A percentile compares a stretch with the other conserved stretches of the same genome.
phyloP scores from a whole-genome alignment of 2,888 invertebrate species.

The Sphaeridia pumilis region DNA sequence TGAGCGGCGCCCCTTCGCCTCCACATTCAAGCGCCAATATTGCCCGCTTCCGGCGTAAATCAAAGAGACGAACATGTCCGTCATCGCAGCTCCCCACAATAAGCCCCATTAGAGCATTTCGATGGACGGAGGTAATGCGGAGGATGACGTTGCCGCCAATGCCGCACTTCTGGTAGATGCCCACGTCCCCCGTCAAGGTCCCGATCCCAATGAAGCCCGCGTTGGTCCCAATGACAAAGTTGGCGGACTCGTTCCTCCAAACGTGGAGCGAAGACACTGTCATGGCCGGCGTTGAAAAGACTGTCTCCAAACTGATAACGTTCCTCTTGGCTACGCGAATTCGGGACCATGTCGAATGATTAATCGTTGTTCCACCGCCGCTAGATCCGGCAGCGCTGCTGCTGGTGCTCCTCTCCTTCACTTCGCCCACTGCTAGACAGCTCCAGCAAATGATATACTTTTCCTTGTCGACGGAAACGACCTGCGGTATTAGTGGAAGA shows the following conservation, averaged over 20 bases:
- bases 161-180: conserved; percentile 11
- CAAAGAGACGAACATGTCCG: conserved; percentile 26
- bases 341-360: conserved; percentile 26
- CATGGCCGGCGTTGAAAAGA: conserved; percentile 6
- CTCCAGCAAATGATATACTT: conserved; percentile 25
- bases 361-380: too few relatives aligned
- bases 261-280: conserved; percentile 7
- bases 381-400: too few relatives aligned
- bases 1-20: conserved; percentile 17
- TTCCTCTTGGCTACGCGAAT: conserved; percentile 19
- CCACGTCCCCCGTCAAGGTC: conserved; percentile 10
- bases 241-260: conserved; percentile 8
- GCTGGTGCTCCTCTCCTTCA: too few relatives aligned
- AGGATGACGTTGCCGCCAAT: conserved; percentile 10
- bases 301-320: conserved; percentile 10
- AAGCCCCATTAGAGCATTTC: conserved; percentile 11
- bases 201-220: conserved; percentile 16
- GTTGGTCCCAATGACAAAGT: conserved; percentile 15
- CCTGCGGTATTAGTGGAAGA: conserved; percentile 1
- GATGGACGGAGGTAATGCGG: conserved; percentile 9
- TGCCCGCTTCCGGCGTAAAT: conserved; percentile 20
- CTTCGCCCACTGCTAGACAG: conserved; percentile 18
- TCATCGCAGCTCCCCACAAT: conserved; percentile 24
- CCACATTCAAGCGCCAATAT: conserved; percentile 22
- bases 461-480: conserved; percentile 22